These are phyloP conservation scores for Drosophila punjabiensis DNA, from an alignment of 1,140 invertebrate genomes.

Conservation along the genomic window DNA sequence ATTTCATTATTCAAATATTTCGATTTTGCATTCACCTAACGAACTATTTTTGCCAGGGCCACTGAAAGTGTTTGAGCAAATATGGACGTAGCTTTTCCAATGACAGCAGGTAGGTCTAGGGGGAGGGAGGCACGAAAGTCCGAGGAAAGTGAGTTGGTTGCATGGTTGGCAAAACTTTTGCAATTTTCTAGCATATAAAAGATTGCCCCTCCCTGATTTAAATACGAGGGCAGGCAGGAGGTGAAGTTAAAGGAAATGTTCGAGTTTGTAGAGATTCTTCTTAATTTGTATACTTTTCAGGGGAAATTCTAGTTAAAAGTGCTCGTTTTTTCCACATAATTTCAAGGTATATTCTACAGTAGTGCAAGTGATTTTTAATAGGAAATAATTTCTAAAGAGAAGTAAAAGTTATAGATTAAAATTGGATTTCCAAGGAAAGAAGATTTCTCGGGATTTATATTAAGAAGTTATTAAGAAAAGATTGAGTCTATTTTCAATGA, in stretches of 20 bases:
- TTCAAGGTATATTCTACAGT: background rate
- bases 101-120: slow-evolving; percentile 16
- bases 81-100: slow-evolving; percentile 19
- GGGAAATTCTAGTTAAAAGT: background rate
- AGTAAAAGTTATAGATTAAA: too few species aligned
- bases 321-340: background rate
- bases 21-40: slow-evolving; percentile 50
- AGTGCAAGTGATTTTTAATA: background rate
- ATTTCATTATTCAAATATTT: slow-evolving; percentile 72
- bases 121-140: background rate
- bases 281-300: slow-evolving; percentile 1
- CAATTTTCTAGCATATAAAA: slow-evolving; percentile 38
- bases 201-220: slow-evolving; percentile 10
- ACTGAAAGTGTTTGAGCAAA: slow-evolving; percentile 8
- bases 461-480: background rate
- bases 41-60: slow-evolving; percentile 46
- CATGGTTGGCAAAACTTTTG: slow-evolving; percentile 35
- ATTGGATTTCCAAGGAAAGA: background rate
- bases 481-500: too few species aligned
- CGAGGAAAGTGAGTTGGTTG: slow-evolving; percentile 12
- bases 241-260: background rate
- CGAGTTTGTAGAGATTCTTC: background rate
- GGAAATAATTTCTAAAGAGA: background rate
- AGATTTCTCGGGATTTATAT: too few species aligned
- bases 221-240: background rate